Percentiles rank a stretch among this genome's conserved stretches.
Conservation (phyloP, 2,113 vertebrate genomes). For the Mobula birostris region DNA sequence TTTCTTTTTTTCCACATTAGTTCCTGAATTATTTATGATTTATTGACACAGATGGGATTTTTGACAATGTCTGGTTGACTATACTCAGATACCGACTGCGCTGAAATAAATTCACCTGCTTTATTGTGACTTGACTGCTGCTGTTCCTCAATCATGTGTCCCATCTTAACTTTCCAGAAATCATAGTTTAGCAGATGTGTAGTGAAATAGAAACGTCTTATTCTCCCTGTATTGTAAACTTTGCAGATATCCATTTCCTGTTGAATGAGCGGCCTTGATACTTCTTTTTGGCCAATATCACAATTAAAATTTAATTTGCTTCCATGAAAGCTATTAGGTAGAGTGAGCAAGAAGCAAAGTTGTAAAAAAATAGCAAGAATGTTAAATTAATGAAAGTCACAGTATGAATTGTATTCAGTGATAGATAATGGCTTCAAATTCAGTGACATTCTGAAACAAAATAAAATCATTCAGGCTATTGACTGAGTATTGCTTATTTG, state of each 20-base stretch:
- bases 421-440: neutral
- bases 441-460: neutral
- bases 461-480: neutral
- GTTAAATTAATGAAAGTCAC: neutral
- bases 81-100: neutral
- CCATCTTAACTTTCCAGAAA: neutral
- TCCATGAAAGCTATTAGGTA: neutral
- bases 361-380: neutral
- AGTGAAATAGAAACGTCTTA: neutral
- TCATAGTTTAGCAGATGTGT: neutral
- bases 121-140: neutral
- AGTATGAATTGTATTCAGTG: neutral
- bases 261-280: neutral
- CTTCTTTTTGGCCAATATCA: neutral
- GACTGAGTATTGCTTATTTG: neutral
- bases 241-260: neutral
- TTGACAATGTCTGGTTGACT: neutral
- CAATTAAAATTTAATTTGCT: neutral
- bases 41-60: conserved; percentile 21
- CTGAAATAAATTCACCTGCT: conserved; percentile 1
- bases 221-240: neutral
- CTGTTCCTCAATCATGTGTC: neutral
- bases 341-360: neutral
- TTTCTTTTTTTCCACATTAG: neutral
- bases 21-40: neutral